phyloP scores from a whole-genome alignment of 2,113 vertebrate genomes.

The Danio rerio region DNA sequence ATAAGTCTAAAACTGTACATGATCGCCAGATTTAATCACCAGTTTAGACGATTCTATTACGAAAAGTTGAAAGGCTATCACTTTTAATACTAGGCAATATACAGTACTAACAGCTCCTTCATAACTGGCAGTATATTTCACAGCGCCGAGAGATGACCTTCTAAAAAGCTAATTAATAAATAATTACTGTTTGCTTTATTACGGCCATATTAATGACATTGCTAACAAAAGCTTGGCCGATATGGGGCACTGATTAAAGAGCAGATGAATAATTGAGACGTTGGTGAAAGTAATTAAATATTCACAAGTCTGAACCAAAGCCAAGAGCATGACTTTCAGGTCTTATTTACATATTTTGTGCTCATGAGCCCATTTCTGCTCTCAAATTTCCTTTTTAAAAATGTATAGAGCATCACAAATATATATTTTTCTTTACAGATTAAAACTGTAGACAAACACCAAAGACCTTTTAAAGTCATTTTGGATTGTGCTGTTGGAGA shows the following conservation, averaged over 20 bases:
- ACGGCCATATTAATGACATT: slow-evolving; percentile 43
- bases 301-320: slow-evolving; percentile 46
- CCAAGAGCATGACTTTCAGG: slow-evolving; percentile 46
- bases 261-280: slow-evolving; percentile 56
- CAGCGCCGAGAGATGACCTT: slow-evolving; percentile 31
- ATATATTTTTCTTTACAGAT: neutral
- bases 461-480: slow-evolving; percentile 8
- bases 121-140: neutral
- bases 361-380: slow-evolving; percentile 9
- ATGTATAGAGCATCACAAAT: slow-evolving; percentile 5
- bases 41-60: neutral
- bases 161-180: slow-evolving; percentile 51
- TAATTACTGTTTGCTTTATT: slow-evolving; percentile 52
- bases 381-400: neutral
- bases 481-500: neutral
- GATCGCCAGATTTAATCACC: slow-evolving; percentile 8
- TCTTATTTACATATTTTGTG: slow-evolving; percentile 52
- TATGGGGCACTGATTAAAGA: slow-evolving; percentile 52
- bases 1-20: neutral
- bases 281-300: slow-evolving; percentile 55
- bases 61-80: neutral
- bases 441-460: neutral
- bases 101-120: neutral
- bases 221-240: slow-evolving; percentile 43
- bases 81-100: neutral